phyloP scores from a whole-genome alignment of 2,113 vertebrate genomes.

The Mungos mungo region DNA sequence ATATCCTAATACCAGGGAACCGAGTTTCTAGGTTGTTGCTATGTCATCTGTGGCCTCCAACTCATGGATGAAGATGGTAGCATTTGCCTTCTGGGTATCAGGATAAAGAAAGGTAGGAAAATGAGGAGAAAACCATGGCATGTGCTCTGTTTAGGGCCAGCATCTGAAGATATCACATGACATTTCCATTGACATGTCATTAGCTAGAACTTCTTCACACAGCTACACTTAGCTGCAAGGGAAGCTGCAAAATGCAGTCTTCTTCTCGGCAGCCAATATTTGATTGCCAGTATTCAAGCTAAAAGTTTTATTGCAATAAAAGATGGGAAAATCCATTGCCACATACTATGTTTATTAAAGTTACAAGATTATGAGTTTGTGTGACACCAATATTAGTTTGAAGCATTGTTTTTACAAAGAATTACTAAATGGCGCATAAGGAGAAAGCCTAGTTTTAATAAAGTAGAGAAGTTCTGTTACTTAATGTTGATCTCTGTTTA shows the following conservation, averaged over 20 bases:
- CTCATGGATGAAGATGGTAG: background rate
- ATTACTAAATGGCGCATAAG: background rate
- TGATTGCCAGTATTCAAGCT: background rate
- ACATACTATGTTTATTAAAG: background rate
- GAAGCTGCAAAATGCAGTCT: background rate
- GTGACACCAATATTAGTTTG: constrained; percentile 8
- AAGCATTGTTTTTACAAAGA: constrained; percentile 33
- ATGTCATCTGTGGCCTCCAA: background rate
- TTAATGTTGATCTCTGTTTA: background rate
- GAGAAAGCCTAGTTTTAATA: background rate
- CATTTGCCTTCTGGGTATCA: background rate
- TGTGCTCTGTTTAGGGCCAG: background rate
- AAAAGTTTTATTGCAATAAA: background rate
- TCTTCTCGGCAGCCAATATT: background rate
- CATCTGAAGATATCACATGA: background rate
- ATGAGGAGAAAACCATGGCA: background rate
- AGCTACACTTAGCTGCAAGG: background rate
- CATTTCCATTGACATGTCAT: background rate
- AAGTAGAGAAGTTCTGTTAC: background rate
- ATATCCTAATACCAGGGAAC: background rate
- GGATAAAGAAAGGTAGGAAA: background rate
- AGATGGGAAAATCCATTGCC: background rate
- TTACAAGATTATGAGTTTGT: background rate
- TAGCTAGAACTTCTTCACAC: background rate
- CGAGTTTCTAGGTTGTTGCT: background rate